phyloP scores from a whole-genome alignment of 2,797 vertebrate species.

The Hozukius guyotensis region DNA sequence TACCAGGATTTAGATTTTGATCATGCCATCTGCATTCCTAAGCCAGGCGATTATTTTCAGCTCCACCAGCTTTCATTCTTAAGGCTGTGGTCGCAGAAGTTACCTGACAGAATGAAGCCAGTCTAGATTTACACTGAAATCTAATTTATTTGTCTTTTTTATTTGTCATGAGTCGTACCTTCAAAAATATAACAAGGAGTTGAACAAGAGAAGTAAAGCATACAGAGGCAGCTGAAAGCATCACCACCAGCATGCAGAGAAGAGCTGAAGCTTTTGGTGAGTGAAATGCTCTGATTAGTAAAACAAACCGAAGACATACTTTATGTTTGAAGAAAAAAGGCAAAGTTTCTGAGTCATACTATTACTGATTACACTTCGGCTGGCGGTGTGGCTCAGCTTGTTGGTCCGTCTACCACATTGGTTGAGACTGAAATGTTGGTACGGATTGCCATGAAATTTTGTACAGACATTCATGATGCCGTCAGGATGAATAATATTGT shows the following conservation, averaged over 20 bases:
- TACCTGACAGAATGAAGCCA: slow-evolving; percentile 21
- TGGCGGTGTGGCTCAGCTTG: not conserved
- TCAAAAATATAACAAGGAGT: slow-evolving; percentile 20
- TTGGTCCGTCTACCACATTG: not conserved
- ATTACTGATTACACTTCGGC: not conserved
- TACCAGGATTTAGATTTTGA: slow-evolving; percentile 41
- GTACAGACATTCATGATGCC: not conserved
- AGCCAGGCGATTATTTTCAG: slow-evolving; percentile 51
- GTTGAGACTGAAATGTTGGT: not conserved
- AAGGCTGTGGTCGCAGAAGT: slow-evolving; percentile 16
- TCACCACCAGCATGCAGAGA: slow-evolving; percentile 52
- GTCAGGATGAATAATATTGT: not conserved
- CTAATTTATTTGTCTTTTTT: slow-evolving; percentile 15
- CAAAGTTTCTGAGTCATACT: slow-evolving; percentile 40
- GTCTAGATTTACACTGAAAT: slow-evolving; percentile 17
- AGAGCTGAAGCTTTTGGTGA: slow-evolving; percentile 26
- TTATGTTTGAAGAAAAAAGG: slow-evolving; percentile 54
- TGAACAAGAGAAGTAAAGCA: slow-evolving; percentile 37
- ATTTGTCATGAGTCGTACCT: slow-evolving; percentile 18
- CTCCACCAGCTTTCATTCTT: slow-evolving; percentile 43
- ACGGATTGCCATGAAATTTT: not conserved
- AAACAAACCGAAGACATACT: slow-evolving; percentile 17
- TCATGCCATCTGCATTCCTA: slow-evolving; percentile 76
- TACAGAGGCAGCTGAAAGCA: slow-evolving; percentile 29
- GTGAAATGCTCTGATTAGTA: slow-evolving; percentile 32